Evolutionary conservation across 2,888 invertebrate genomes (phyloP).

Genomic region (Trichopoda pennipes): DNA sequence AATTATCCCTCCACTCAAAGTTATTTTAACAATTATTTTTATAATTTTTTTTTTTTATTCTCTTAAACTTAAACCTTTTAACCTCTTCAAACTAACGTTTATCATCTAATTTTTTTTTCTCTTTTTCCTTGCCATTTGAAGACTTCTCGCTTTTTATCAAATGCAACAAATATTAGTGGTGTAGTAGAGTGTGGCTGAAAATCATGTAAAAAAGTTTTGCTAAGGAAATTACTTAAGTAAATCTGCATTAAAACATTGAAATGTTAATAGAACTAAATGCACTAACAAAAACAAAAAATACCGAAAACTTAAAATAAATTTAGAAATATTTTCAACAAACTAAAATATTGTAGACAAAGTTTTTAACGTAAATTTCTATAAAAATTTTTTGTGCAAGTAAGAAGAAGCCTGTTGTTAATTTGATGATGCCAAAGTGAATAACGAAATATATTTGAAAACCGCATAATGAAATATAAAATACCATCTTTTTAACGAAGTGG

Average conservation of each 20-base stretch:
- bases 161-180: neutral
- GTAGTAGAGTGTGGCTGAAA: neutral
- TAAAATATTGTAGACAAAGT: slow-evolving; percentile 59
- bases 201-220: slow-evolving; percentile 43
- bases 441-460: no score
- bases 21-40: neutral
- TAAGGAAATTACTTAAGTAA: slow-evolving; percentile 64
- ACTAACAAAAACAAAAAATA: neutral
- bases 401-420: neutral
- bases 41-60: slow-evolving; percentile 19
- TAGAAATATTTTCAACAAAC: slow-evolving; percentile 54
- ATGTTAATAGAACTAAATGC: neutral
- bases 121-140: no score
- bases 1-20: neutral
- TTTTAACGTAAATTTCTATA: slow-evolving; percentile 23
- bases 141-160: neutral
- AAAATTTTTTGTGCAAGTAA: slow-evolving; percentile 8
- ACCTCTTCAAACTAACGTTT: slow-evolving; percentile 63
- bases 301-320: neutral
- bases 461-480: no score
- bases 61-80: slow-evolving; percentile 43
- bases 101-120: slow-evolving; percentile 63
- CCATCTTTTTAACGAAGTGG: no score
- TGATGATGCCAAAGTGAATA: neutral
- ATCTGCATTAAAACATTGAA: slow-evolving; percentile 58